phyloP scores from a whole-genome alignment of 2,888 invertebrate genomes.

The Nymphalis polychloros region DNA sequence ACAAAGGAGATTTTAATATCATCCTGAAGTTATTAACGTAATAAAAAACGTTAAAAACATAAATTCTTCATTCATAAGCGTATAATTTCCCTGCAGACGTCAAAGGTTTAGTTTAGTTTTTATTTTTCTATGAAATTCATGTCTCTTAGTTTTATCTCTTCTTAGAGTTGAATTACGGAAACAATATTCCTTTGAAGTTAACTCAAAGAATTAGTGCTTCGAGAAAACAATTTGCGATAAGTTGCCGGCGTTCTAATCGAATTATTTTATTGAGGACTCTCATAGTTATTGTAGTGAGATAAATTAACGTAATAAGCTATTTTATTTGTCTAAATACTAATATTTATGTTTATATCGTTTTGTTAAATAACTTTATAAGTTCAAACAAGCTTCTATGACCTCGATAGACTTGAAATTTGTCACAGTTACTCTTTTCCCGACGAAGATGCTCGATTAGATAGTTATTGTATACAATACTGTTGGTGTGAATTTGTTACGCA shows the following conservation, averaged over 20 bases:
- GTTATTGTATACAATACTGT: too few species aligned
- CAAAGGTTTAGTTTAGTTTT: conserved; percentile 2
- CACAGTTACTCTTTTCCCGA: too few species aligned
- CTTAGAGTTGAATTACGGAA: neutral
- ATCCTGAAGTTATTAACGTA: neutral
- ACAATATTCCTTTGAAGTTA: conserved; percentile 9
- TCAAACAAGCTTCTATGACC: neutral
- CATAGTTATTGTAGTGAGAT: neutral
- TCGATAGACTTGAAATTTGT: too few species aligned
- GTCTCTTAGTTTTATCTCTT: neutral
- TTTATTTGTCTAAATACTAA: too few species aligned
- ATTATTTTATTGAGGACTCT: neutral
- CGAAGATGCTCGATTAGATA: too few species aligned
- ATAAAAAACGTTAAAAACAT: conserved; percentile 2
- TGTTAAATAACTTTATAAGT: neutral
- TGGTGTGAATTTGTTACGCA: too few species aligned
- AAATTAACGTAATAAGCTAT: too few species aligned
- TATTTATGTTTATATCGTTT: too few species aligned
- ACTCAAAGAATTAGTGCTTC: neutral
- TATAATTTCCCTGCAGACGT: neutral
- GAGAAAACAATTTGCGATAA: neutral
- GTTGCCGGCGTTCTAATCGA: neutral
- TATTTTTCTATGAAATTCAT: conserved; percentile 3
- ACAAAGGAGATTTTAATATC: neutral
- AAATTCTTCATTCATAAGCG: conserved; percentile 4